phyloP scores from a whole-genome alignment of 2,797 vertebrate genomes.

The Bradypus variegatus region DNA sequence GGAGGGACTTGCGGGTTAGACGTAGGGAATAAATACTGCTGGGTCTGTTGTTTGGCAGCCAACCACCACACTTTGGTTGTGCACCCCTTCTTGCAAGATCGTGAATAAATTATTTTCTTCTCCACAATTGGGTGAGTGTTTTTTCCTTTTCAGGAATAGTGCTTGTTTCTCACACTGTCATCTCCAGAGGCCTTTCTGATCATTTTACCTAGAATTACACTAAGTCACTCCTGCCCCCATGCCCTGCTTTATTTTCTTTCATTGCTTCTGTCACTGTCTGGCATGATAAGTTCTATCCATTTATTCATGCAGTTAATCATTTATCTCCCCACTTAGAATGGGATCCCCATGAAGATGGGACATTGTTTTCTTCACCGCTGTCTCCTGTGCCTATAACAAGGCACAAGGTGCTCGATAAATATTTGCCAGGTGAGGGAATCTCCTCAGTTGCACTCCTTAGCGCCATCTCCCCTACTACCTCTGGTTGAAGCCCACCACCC shows the following conservation, averaged over 20 bases:
- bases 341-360: neutral
- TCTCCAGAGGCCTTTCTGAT: neutral
- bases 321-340: neutral
- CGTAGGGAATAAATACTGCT: too few species aligned
- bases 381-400: neutral
- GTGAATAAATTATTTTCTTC: too few species aligned
- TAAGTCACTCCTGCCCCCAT: fast-evolving
- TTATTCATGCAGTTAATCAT: neutral
- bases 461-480: neutral
- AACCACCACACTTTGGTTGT: too few species aligned
- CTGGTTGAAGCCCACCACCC: neutral
- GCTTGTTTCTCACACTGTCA: too few species aligned
- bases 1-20: too few species aligned
- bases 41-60: too few species aligned
- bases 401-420: neutral
- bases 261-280: neutral
- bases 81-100: too few species aligned
- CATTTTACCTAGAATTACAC: neutral
- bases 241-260: neutral
- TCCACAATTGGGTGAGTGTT: too few species aligned
- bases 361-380: neutral
- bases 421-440: fast-evolving
- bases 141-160: too few species aligned
- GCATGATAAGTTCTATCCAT: neutral
- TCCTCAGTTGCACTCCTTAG: fast-evolving